Evolutionary conservation across 2,113 vertebrate genomes (phyloP).

Genomic region (Megalops atlanticus): DNA sequence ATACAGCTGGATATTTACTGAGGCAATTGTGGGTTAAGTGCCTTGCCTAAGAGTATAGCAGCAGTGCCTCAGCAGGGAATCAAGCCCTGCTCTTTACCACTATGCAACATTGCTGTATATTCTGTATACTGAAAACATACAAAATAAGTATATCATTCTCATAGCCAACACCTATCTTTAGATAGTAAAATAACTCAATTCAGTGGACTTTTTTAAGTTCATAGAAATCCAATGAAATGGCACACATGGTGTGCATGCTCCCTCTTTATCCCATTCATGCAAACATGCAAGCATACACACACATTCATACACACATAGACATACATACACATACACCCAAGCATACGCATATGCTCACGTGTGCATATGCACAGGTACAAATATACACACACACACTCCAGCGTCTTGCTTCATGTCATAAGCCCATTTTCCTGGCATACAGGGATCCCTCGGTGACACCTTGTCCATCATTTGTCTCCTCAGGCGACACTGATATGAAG

Average conservation of each 20-base stretch:
- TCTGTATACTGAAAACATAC: no score
- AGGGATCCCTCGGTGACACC: neutral
- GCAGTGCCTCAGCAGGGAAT: no score
- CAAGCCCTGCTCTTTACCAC: no score
- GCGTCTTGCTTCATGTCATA: neutral
- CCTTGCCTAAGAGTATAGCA: no score
- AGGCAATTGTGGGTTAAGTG: no score
- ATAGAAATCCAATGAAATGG: no score
- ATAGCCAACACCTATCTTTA: no score
- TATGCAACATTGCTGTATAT: no score
- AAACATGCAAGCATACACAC: neutral
- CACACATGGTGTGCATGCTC: neutral
- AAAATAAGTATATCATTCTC: no score
- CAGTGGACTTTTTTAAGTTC: no score
- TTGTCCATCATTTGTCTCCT: neutral
- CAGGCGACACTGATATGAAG: constrained; percentile 2
- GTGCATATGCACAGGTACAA: neutral
- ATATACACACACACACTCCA: neutral
- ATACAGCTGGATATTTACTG: no score
- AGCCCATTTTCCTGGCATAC: neutral
- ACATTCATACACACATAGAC: neutral
- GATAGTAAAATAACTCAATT: no score
- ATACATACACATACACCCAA: neutral
- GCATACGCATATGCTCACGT: neutral
- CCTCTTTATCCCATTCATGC: neutral